Evolutionary conservation across 2,888 invertebrate genomes (phyloP).

Genomic region (Escarpia spicata): DNA sequence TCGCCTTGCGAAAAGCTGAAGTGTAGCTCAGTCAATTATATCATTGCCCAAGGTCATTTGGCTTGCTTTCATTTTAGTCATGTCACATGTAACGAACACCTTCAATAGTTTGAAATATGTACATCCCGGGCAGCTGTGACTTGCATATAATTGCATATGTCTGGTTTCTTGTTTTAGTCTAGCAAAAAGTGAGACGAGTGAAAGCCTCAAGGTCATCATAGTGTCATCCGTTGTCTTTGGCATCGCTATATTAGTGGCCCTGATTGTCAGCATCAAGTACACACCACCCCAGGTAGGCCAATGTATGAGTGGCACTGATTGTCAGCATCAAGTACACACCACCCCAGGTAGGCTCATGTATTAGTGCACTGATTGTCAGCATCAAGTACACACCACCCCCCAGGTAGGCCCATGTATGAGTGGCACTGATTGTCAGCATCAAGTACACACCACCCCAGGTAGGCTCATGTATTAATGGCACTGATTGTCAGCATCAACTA

Average conservation of each 20-base stretch:
- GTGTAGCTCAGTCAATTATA: no score
- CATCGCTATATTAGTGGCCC: conserved; percentile 76
- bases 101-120: neutral
- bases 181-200: conserved; percentile 43
- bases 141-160: neutral
- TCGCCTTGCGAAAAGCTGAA: no score
- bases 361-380: no score
- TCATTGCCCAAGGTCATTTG: no score
- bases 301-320: conserved; percentile 76
- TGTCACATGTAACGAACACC: neutral
- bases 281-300: conserved; percentile 76
- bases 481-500: conserved; percentile 66
- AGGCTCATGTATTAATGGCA: conserved; percentile 72
- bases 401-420: no score
- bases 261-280: conserved; percentile 78
- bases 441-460: conserved; percentile 72
- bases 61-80: no score
- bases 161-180: neutral
- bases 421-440: no score
- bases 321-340: conserved; percentile 76
- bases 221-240: conserved; percentile 76
- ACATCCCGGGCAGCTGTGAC: neutral
- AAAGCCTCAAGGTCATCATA: conserved; percentile 75
- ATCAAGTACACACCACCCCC: no score
- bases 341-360: no score